Evolutionary conservation across 2,888 invertebrate species (phyloP), one percentile per base, ranked within the genome.

Genomic region (Scelioninae gen. 1): DNA sequence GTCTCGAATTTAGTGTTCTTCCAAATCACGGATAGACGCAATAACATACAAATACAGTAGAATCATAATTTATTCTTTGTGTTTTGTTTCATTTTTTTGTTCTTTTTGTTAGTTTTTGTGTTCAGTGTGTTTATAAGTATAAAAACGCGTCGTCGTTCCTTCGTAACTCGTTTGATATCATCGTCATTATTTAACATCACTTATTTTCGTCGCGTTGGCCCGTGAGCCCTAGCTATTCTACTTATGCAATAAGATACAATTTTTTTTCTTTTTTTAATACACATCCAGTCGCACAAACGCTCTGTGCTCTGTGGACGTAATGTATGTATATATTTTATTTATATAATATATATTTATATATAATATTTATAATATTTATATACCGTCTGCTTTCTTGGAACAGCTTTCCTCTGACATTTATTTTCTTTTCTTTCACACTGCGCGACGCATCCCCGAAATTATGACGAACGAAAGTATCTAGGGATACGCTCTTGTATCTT

Each of bases 171-270:
- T 86, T 85, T 84, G 85, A 85, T 84, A 86, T 87, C 80, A 83
- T 86, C 80, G 83, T 84, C 68, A 82, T 74, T 86, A 85, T n/a
- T 85, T 81, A 85, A 84, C 82, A 85, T 88, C 85, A 86, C 86
- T 87, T 86, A 84, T 87, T 83, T 86, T 87, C 88, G 85, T 88
- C 88, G 86, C 85, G 85, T 87, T 87, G 88, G 88, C 88, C 86
- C 86, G 69, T 83, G 77, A 87, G 88, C 89, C 88, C 90, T 90
- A 90, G 88, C 89, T 90, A 91, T 87, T 86, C 90, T 90, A 90
- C 88, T 90, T 89, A 90, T 87, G 84, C 85, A 80, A 85, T 91
- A 90, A 88, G 87, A 87, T 88, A 87, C 86, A 88, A 72, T 86
- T 84, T 87, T 84, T 82, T 74, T 85, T 58, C 58, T 43, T 23